Evolutionary conservation across 2,797 vertebrate species (phyloP).

Genomic region (Columba guinea): DNA sequence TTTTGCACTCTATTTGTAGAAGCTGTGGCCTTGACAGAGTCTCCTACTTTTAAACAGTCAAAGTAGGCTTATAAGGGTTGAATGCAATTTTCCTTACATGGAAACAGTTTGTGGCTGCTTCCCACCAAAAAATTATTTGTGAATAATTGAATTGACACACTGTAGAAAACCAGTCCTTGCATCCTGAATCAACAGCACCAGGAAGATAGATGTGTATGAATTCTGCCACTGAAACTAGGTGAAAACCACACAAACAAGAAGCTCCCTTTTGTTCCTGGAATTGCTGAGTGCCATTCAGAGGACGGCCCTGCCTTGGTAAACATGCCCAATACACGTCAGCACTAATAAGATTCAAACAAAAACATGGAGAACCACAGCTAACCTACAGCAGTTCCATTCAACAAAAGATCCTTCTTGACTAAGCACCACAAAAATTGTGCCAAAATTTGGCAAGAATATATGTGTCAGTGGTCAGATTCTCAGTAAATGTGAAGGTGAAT

Average conservation of each 20-base stretch:
- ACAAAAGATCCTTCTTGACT: not conserved
- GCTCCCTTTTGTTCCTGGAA: constrained; percentile 3
- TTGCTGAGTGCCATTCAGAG: not conserved
- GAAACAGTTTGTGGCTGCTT: constrained; percentile 12
- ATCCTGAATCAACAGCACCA: not conserved
- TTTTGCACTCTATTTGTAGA: not conserved
- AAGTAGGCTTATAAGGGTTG: constrained; percentile 8
- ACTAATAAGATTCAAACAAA: not conserved
- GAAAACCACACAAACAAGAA: not conserved
- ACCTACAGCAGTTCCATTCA: not conserved
- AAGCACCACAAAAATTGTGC: not conserved
- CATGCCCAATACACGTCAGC: not conserved
- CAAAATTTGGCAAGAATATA: not conserved
- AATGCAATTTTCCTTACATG: not conserved
- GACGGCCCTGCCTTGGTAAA: not conserved
- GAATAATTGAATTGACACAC: not conserved
- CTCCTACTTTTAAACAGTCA: not conserved
- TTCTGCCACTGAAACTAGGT: not conserved
- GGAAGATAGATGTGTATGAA: not conserved
- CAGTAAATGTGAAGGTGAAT: not conserved
- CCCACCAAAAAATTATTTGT: not conserved
- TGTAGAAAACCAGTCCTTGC: not conserved
- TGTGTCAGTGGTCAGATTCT: fast-evolving
- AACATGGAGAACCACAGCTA: not conserved
- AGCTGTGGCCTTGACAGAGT: not conserved